Percentiles rank a stretch among this genome's conserved stretches.
Evolutionary conservation across 2,888 invertebrate species (phyloP).

Genomic region (Glaucopsyche alexis): DNA sequence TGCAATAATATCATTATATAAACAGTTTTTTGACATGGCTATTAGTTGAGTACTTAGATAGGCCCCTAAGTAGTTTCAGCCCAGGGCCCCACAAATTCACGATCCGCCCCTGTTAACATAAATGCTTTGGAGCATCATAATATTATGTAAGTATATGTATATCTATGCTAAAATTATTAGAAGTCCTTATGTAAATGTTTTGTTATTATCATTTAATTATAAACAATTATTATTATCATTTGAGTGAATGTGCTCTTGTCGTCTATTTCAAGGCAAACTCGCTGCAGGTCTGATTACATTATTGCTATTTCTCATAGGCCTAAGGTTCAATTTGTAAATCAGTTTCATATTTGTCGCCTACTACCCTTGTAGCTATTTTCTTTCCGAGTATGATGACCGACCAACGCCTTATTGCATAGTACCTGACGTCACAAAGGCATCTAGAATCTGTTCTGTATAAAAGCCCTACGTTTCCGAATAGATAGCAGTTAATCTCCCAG

Average conservation of each 20-base stretch:
- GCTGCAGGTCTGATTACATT: slow-evolving; percentile 49
- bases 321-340: slow-evolving; percentile 41
- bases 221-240: slow-evolving; percentile 35
- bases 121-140: too few relatives aligned
- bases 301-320: slow-evolving; percentile 49
- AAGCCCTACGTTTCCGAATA: slow-evolving; percentile 58
- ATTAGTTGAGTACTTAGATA: too few relatives aligned
- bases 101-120: too few relatives aligned
- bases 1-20: too few relatives aligned
- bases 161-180: too few relatives aligned
- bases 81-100: too few relatives aligned
- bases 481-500: slow-evolving; percentile 60
- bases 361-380: slow-evolving; percentile 42
- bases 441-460: slow-evolving; percentile 45
- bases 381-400: slow-evolving; percentile 42
- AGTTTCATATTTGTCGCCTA: slow-evolving; percentile 32
- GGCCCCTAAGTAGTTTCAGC: too few relatives aligned
- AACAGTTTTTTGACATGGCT: too few relatives aligned
- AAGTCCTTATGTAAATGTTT: neutral
- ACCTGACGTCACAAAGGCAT: slow-evolving; percentile 56
- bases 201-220: slow-evolving; percentile 9
- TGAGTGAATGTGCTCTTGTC: slow-evolving; percentile 64
- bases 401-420: slow-evolving; percentile 44
- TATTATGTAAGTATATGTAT: neutral
- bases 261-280: slow-evolving; percentile 62